Evolutionary conservation across 2,797 vertebrate species (phyloP).

Genomic region (Gambelia wislizenii): DNA sequence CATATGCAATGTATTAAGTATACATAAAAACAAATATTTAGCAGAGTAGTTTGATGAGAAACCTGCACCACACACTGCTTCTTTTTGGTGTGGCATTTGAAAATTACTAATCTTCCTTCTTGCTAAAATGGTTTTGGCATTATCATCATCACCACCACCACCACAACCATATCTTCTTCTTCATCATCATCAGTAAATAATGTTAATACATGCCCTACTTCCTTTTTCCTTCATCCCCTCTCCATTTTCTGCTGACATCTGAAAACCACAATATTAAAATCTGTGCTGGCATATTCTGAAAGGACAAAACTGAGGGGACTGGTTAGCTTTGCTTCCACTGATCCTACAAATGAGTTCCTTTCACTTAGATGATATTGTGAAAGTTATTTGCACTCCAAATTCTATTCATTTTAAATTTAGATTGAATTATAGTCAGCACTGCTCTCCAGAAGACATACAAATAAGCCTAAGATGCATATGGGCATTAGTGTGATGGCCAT

Average conservation of each 20-base stretch:
- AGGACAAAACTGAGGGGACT: background rate
- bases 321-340: background rate
- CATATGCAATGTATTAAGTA: conserved; percentile 54
- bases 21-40: conserved; percentile 64
- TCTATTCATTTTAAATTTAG: background rate
- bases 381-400: background rate
- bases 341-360: background rate
- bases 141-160: background rate
- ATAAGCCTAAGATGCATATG: background rate
- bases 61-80: background rate
- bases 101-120: conserved; percentile 45
- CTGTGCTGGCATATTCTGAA: conserved; percentile 28
- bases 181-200: background rate
- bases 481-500: background rate
- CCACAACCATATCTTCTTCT: too few relatives aligned
- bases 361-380: background rate
- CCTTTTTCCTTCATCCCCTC: background rate
- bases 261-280: conserved; percentile 25
- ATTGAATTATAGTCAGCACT: conserved; percentile 8
- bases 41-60: conserved; percentile 41
- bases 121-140: conserved; percentile 44
- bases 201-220: background rate
- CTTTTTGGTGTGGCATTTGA: conserved; percentile 27
- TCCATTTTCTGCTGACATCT: background rate
- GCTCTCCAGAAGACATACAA: too few relatives aligned